Base-by-base conservation (phyloP, 2,113 vertebrate genomes). In the Eubucco bourcierii region DNA sequence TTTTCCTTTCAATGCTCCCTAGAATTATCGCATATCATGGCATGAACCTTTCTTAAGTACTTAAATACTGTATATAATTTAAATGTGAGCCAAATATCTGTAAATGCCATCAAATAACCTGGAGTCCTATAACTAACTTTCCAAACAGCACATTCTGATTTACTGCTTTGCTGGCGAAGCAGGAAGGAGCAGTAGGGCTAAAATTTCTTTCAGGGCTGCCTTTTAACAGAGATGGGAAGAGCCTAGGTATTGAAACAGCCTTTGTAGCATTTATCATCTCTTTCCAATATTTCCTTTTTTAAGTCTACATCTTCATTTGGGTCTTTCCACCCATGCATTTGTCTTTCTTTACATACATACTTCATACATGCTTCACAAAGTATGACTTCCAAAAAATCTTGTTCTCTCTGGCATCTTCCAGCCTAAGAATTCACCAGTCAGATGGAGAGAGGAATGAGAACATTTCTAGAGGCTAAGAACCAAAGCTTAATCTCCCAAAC, bases 81-180 rank as follows among this genome's bases (percentile, higher is more conserved):
- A 65, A 83, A 15, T n/a, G 44, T 55, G 17, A 86, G 66, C 83
- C 88, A 93, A 53, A 78, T 72, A 21, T 92, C 95, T 96, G 88
- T 44, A 90, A 95, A 87, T 88, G 46, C 52, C 72, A 90, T 95
- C 55, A 95, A 73, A 84, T 81, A 52, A 41, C 15, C 68, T 81
- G 47, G 46, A 50, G 34, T 78, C 80, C 6, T 85, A 11, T 68
- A 80, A 68, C 65, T 79, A 73, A 61, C 44, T 92, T 92, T 96
- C 87, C 83, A 70, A 87, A 44, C 61, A 79, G 12, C 66, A 25
- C 15, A 12, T 90, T 84, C 81, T 86, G 70, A 93, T 95, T 94
- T 94, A 93, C 66, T 73, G 29, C 83, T 75, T 91, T 93, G 12
- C 41, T 93, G 39, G 55, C 84, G 95, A 66, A 3, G 37, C 7